Evolutionary conservation across 2,888 invertebrate species (phyloP).

Genomic region (Phasia obesa): DNA sequence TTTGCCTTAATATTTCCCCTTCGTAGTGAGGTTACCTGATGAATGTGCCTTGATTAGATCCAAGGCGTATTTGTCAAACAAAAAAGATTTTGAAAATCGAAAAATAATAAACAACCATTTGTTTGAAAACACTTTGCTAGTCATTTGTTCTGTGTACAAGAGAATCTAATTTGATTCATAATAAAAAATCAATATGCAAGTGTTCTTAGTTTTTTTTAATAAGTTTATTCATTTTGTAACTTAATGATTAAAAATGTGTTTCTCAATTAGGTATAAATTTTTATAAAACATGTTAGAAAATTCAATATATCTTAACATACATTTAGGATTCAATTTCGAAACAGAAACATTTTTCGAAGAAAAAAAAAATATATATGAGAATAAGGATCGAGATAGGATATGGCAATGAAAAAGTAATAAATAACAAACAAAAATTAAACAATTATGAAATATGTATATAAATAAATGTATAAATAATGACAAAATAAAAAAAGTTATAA

Average conservation of each 20-base stretch:
- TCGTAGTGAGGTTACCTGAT: too few species aligned
- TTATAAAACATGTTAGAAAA: slow-evolving; percentile 48
- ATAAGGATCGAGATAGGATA: background rate
- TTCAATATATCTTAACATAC: slow-evolving; percentile 23
- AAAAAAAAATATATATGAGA: background rate
- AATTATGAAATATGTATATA: slow-evolving; percentile 32
- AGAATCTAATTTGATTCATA: too few species aligned
- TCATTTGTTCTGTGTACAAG: too few species aligned
- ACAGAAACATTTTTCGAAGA: background rate
- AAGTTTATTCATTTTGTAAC: slow-evolving; percentile 48
- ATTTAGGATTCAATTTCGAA: slow-evolving; percentile 24
- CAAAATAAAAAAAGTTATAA: slow-evolving; percentile 34
- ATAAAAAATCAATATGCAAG: too few species aligned
- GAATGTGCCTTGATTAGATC: too few species aligned
- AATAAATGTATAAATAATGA: slow-evolving; percentile 53
- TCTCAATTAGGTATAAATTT: slow-evolving; percentile 32
- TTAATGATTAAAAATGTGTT: slow-evolving; percentile 40
- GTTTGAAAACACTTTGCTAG: too few species aligned
- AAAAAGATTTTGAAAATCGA: too few species aligned
- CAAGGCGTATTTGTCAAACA: too few species aligned
- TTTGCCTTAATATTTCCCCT: too few species aligned
- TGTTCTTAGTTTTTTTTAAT: slow-evolving; percentile 3
- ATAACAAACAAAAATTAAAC: slow-evolving; percentile 36
- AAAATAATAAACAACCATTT: too few species aligned
- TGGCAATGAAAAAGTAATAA: slow-evolving; percentile 48